Evolutionary conservation across 2,113 vertebrate species (phyloP), one percentile per base, ranked within the genome.

Genomic region (Muscicapa adusta): DNA sequence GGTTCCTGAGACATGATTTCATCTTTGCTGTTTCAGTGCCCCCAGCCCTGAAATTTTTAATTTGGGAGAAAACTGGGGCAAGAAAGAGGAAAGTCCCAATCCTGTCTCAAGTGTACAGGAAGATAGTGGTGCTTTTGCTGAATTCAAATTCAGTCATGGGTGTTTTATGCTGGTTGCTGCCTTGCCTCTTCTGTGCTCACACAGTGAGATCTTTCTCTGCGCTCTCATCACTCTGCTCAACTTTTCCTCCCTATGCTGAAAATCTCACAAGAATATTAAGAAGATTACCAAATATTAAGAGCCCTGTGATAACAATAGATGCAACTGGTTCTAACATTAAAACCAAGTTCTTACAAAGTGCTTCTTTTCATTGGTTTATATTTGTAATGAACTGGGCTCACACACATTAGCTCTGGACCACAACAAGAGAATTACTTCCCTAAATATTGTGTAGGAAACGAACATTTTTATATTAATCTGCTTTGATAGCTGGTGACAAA

Each of bases 221-320:
- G n/a, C 26, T 76, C 6, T 70, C 31, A 47, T 67, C 0, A 1
- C 14, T 2, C 0, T 38, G 14, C 9, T 73, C 6, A 61, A 14
- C 17, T 85, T 81, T 83, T 83, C n/a, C 23, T 61, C 45, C 38
- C 61, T 38, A 8, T 45, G n/a, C 18, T 88, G 40, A 47, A 88
- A 82, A 57, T 80, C 28, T 31, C 67, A 57, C 7, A 65, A 74
- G 17, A 76, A 67, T 63, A 72, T 79, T 61, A 79, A 82, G 61
- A 68, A 56, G 53, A 63, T 72, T 26, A 29, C 11, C 29, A 79
- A 65, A 58, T 60, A 68, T 5, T 19, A 34, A 65, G 12, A 85
- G 15, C 5, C 13, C 16, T 1, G 1, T 61, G 28, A 53, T 45
- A 17, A 43, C 54, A 85, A 58, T 2, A 16, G 23, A 36, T 13